Evolutionary conservation across 2,888 invertebrate species (phyloP).

Genomic region (Drosophila putrida): DNA sequence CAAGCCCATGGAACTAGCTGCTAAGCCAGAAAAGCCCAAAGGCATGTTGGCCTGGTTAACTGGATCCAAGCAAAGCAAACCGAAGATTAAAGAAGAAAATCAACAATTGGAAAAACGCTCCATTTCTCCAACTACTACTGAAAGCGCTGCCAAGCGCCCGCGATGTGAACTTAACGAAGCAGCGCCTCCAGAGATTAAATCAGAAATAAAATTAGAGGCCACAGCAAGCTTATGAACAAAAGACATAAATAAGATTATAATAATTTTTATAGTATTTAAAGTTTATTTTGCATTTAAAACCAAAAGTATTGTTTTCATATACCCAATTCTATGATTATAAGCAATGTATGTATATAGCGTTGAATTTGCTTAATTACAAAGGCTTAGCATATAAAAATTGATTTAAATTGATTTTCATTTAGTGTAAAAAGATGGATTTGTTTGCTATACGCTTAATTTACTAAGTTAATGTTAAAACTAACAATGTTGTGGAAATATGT

Average conservation of each 20-base stretch:
- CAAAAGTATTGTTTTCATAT: constrained; percentile 62
- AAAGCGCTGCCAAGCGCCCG: constrained; percentile 56
- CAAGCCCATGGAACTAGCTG: constrained; percentile 84
- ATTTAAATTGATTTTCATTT: constrained; percentile 58
- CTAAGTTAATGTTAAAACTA: constrained; percentile 50
- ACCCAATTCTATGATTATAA: constrained; percentile 48
- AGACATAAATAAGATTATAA: background rate
- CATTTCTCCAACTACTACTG: constrained; percentile 24
- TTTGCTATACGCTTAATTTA: constrained; percentile 49
- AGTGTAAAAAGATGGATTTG: constrained; percentile 36
- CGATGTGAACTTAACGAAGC: constrained; percentile 29
- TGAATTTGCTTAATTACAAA: constrained; percentile 56
- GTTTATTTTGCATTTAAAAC: constrained; percentile 74
- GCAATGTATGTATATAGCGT: constrained; percentile 38
- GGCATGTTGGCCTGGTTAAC: constrained; percentile 82
- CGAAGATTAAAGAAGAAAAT: constrained; percentile 22
- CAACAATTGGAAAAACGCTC: constrained; percentile 32
- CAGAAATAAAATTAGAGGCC: constrained; percentile 29
- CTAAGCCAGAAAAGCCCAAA: constrained; percentile 66
- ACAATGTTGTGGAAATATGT: constrained; percentile 38
- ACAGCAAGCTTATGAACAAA: background rate
- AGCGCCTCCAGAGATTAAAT: constrained; percentile 8
- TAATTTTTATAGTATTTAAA: constrained; percentile 47
- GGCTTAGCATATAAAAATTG: constrained; percentile 66
- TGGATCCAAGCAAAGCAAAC: constrained; percentile 47